Evolutionary conservation across 2,113 vertebrate species (phyloP).

Genomic region (Clarias batrachus): DNA sequence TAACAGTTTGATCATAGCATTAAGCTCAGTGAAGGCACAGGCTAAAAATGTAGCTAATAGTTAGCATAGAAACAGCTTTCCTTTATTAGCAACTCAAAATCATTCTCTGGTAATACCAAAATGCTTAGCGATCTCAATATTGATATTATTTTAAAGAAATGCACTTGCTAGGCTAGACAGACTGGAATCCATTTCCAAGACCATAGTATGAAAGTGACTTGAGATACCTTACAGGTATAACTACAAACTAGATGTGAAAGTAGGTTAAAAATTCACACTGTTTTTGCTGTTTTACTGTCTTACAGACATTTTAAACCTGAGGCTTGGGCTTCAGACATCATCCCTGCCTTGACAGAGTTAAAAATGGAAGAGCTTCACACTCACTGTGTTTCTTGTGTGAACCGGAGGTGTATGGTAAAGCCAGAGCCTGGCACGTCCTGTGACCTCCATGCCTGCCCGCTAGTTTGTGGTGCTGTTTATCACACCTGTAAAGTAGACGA

Average conservation of each 20-base stretch:
- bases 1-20: background rate
- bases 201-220: no score
- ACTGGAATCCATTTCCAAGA: no score
- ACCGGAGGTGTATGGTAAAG: conserved; percentile 84
- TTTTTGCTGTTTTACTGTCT: conserved; percentile 8
- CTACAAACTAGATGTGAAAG: background rate
- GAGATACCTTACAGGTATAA: background rate
- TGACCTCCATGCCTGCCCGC: conserved; percentile 82
- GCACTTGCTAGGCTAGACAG: no score
- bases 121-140: background rate
- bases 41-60: background rate
- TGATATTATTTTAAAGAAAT: background rate
- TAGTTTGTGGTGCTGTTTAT: conserved; percentile 92
- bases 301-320: conserved; percentile 21
- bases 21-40: background rate
- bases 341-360: background rate
- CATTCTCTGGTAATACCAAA: background rate
- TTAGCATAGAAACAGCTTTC: background rate
- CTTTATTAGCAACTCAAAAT: background rate
- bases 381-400: conserved; percentile 91
- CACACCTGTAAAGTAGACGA: conserved; percentile 91
- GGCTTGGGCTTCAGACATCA: background rate
- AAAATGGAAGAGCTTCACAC: conserved; percentile 73
- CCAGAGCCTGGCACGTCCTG: conserved; percentile 84
- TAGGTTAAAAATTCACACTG: background rate